phyloP scores from a whole-genome alignment of 2,797 vertebrate species.

The Neomorphus geoffroyi region DNA sequence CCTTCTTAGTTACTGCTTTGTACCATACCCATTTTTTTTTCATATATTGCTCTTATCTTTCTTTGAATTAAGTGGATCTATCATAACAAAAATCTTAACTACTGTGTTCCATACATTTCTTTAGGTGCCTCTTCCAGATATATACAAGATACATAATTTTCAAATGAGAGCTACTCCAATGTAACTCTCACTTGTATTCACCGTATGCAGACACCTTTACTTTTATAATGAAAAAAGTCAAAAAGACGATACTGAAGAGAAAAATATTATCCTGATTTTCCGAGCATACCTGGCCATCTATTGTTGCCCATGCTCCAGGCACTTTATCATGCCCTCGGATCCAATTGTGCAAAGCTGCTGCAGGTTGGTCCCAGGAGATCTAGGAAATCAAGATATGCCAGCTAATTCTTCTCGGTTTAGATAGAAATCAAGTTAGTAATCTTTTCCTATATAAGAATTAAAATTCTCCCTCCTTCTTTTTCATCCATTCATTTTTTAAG shows the following conservation, averaged over 20 bases:
- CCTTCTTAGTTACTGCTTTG: background rate
- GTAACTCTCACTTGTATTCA: background rate
- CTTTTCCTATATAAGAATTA: background rate
- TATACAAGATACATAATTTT: background rate
- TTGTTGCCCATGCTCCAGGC: slow-evolving; percentile 90
- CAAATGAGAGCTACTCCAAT: background rate
- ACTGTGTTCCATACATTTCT: background rate
- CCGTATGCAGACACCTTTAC: background rate
- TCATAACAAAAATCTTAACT: background rate
- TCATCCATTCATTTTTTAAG: background rate
- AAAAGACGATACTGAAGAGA: background rate
- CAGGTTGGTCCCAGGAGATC: slow-evolving; percentile 88
- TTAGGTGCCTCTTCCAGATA: background rate
- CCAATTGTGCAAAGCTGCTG: slow-evolving; percentile 92
- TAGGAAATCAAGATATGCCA: slow-evolving; percentile 60
- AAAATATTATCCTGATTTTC: background rate
- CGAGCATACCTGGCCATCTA: slow-evolving; percentile 85
- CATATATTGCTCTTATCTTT: background rate
- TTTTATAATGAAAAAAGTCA: background rate
- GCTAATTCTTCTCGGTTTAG: background rate
- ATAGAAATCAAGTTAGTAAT: background rate
- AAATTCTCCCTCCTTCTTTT: background rate
- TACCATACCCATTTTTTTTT: background rate
- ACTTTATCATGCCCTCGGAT: slow-evolving; percentile 97
- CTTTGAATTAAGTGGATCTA: background rate